Percentiles rank a stretch among this genome's conserved stretches.
These are phyloP conservation scores for Drosophila suboccidentalis DNA, from an alignment of 2,888 invertebrate species.

Conservation along the genomic window DNA sequence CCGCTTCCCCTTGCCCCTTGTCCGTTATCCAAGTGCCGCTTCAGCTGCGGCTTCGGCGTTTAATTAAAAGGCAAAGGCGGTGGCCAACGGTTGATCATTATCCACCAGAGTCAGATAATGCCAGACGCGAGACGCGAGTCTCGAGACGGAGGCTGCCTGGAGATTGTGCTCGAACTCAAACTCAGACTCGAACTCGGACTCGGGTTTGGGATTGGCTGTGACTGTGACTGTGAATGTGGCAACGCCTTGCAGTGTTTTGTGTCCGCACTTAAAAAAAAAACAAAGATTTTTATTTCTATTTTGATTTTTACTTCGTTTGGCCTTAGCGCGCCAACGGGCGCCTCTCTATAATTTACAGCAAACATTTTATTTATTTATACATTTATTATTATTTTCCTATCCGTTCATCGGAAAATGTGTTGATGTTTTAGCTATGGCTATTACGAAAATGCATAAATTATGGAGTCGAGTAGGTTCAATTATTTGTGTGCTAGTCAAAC, in stretches of 20 bases:
- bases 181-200: slow-evolving; percentile 5
- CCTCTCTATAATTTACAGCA: slow-evolving; percentile 42
- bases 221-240: slow-evolving; percentile 50
- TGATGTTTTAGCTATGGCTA: slow-evolving; percentile 2
- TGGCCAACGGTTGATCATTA: slow-evolving; percentile 74
- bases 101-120: slow-evolving; percentile 62
- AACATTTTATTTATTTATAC: slow-evolving; percentile 36
- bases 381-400: slow-evolving; percentile 9
- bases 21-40: slow-evolving; percentile 16
- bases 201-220: slow-evolving; percentile 22
- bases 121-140: slow-evolving; percentile 20
- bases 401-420: background rate
- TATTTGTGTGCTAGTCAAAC: slow-evolving; percentile 3
- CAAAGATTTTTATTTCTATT: slow-evolving; percentile 29
- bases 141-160: slow-evolving; percentile 35
- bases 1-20: background rate
- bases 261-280: slow-evolving; percentile 64
- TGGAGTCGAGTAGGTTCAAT: slow-evolving; percentile 4
- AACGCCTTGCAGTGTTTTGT: slow-evolving; percentile 49
- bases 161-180: slow-evolving; percentile 17
- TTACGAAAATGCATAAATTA: slow-evolving; percentile 16
- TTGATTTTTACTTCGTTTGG: slow-evolving; percentile 33
- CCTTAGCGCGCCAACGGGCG: slow-evolving; percentile 22
- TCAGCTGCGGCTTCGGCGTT: slow-evolving; percentile 69
- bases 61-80: slow-evolving; percentile 79